Evolutionary conservation across 2,797 vertebrate genomes (phyloP), one percentile per base, ranked within the genome.

Genomic region (Limnodromus scolopaceus): DNA sequence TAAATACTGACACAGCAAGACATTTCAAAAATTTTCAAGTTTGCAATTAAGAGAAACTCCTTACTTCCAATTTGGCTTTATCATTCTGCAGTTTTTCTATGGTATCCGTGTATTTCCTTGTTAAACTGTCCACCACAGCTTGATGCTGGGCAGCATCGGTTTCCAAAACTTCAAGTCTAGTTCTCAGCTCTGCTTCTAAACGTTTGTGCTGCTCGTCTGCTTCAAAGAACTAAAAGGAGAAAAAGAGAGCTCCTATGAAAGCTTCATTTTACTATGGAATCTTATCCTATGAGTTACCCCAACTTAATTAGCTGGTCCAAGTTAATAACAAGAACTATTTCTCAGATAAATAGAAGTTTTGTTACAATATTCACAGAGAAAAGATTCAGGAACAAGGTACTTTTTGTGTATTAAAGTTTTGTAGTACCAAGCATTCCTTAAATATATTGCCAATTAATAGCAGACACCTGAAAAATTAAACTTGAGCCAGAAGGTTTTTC

Each of bases 21-120:
- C 43, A 74, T 60, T 95, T 72, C 46, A 82, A 85, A 94, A 76
- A 28, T 48, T 77, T 90, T 91, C 43, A 84, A 76, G 65, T 14
- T 94, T 70, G n/a, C 43, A 86, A 77, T 66, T 54, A 93, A 53
- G 16, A 76, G 41, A 46, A 51, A 54, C 13, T 77, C 66, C 98
- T 98, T 97, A 99, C 99, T 98, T 99, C 99, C 93, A 99, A 95
- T 72, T 98, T 98, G 39, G 99, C 98, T 97, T 99, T 99, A 97
- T 99, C 99, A 6, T 96, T 98, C 98, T 99, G 99, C 83, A 99
- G 98, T 74, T 98, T 99, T 95, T 99, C 99, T 4, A 99, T 99
- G n/a, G 98, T 99, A 84, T 99, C 99, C 58, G 97, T 98, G 97
- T 99, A 99, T 94, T 99, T 99, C 60, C 97, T 97, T 0, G 98